Evolutionary conservation across 2,888 invertebrate genomes (phyloP), one percentile per base, ranked within the genome.

Genomic region (Blastobasis lacticolella): DNA sequence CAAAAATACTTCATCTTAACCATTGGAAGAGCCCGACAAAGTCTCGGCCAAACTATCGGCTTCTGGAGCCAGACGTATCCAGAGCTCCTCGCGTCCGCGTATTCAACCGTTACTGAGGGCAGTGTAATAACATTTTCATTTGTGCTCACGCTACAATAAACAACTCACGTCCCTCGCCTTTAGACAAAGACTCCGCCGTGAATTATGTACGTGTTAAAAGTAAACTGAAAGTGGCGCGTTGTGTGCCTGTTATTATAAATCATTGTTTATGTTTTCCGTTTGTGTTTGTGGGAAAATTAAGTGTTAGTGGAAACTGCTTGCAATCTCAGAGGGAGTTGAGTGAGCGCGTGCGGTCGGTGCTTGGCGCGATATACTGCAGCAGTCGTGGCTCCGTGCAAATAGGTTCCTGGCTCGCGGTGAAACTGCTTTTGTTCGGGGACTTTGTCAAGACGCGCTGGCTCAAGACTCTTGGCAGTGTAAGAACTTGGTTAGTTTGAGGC

Each of bases 211-310:
- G 87, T 86, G 88, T 88, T 88, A 87, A 88, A 88, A 87, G 86
- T 88, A 87, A 87, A 87, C 86, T 83, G 83, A 86, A 87, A 88
- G 87, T 88, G 83, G 78, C 82, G 78, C 84, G 81, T 80, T 85
- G 78, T 85, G 79, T 82, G 81, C 81, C 75, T 78, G 86, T 84
- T 87, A 87, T 83, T 86, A 88, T 89, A 88, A 89, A 88, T 89
- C 88, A 88, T 88, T 87, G 86, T 83, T 88, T 88, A 88, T 88
- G 88, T 81, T 88, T 89, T 88, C 88, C 88, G 88, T 86, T 88
- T 86, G 81, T 74, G 78, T 80, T 81, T 72, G 78, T 78, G 73
- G 72, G 73, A 71, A 78, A 84, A 87, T 85, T 85, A 85, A 85
- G 81, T 83, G 81, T 72, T 81, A 77, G 81, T 79, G 67, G 78